A percentile compares a stretch with the other conserved stretches of the same genome.
Conservation (phyloP, 2,888 invertebrate genomes). For the Tetranychus truncatus region DNA sequence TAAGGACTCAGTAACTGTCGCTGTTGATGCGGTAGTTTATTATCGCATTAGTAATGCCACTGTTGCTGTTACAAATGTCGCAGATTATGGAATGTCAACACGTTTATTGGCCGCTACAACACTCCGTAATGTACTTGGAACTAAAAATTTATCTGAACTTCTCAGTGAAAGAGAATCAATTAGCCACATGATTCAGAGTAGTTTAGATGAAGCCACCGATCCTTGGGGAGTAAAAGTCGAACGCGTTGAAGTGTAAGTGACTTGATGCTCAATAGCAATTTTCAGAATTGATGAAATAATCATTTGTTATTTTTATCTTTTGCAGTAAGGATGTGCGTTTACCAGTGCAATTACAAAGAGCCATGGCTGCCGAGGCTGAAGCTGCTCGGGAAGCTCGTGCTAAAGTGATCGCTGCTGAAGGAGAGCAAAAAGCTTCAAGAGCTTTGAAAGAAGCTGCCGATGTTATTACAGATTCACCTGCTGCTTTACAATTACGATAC, state of each 20-base stretch:
- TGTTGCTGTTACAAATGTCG: conserved; percentile 88
- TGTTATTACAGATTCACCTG: conserved; percentile 34
- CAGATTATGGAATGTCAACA: conserved; percentile 48
- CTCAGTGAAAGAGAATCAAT: conserved; percentile 85
- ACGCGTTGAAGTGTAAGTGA: conserved; percentile 78
- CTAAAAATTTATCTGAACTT: conserved; percentile 81
- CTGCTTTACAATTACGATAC: conserved; percentile 39
- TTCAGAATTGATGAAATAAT: not conserved
- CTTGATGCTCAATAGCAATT: not conserved
- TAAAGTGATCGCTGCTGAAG: conserved; percentile 85
- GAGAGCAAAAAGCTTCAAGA: conserved; percentile 76
- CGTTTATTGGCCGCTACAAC: conserved; percentile 48
- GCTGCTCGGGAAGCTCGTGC: conserved; percentile 58
- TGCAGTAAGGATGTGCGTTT: conserved; percentile 50
- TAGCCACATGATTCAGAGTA: conserved; percentile 69
- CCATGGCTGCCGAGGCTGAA: conserved; percentile 77
- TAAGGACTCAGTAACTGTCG: conserved; percentile 30
- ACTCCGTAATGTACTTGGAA: conserved; percentile 68
- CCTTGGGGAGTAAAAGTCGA: conserved; percentile 88
- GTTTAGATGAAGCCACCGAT: conserved; percentile 47
- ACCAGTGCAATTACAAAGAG: conserved; percentile 54
- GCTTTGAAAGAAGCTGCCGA: conserved; percentile 38
- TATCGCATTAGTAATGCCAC: conserved; percentile 52
- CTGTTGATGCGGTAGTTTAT: conserved; percentile 29
- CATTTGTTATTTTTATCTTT: not conserved